Conservation (phyloP, 2,113 vertebrate genomes). For the Sinocyclocheilus grahami region DNA sequence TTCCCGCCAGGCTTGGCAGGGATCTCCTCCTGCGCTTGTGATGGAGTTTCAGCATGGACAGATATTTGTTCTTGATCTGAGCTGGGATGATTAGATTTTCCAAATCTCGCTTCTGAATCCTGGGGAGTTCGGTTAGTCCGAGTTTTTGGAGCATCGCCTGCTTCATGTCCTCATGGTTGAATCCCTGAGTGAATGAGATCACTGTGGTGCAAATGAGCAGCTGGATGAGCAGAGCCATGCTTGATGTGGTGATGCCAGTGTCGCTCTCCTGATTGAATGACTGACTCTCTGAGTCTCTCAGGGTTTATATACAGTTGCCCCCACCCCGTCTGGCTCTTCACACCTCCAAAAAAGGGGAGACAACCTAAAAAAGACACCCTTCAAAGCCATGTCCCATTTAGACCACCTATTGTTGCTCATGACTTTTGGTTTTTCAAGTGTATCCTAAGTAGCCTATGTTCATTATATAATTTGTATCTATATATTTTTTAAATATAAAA, state of each 20-base stretch:
- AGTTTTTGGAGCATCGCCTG: slow-evolving; percentile 74
- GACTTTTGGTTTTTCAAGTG: slow-evolving; percentile 10
- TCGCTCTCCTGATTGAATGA: slow-evolving; percentile 3
- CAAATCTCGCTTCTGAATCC: slow-evolving; percentile 70
- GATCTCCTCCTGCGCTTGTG: slow-evolving; percentile 74
- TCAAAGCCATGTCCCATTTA: slow-evolving; percentile 67
- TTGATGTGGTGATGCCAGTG: slow-evolving; percentile 15
- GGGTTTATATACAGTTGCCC: slow-evolving; percentile 52
- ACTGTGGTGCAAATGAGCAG: slow-evolving; percentile 60
- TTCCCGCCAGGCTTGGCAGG: slow-evolving; percentile 76
- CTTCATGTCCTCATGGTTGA: slow-evolving; percentile 70
- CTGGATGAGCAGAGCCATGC: slow-evolving; percentile 54
- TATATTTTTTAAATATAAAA: too few relatives aligned
- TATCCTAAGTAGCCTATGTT: background rate
- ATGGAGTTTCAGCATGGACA: slow-evolving; percentile 76
- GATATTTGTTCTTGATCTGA: slow-evolving; percentile 75
- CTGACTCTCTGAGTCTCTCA: background rate
- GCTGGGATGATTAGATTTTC: slow-evolving; percentile 75
- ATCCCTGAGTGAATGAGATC: slow-evolving; percentile 44
- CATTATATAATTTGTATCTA: background rate
- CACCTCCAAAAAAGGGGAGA: slow-evolving; percentile 69
- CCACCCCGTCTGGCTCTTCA: slow-evolving; percentile 68
- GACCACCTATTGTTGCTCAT: slow-evolving; percentile 36
- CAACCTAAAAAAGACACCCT: slow-evolving; percentile 57
- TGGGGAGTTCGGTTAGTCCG: slow-evolving; percentile 73